phyloP scores from a whole-genome alignment of 1,140 invertebrate genomes.

The Archivesica marissinica region DNA sequence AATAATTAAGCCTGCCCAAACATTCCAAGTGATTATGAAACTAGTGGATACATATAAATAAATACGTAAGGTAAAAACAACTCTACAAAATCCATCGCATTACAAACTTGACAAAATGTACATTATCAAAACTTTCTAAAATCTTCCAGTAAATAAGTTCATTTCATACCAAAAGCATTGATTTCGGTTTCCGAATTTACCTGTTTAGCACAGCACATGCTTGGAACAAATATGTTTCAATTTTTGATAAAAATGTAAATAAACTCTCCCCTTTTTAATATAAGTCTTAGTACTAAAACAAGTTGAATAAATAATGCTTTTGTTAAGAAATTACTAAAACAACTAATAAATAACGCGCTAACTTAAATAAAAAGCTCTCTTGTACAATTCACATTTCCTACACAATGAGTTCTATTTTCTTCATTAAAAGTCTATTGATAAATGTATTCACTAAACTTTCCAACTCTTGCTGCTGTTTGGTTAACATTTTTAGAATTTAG shows the following conservation, averaged over 20 bases:
- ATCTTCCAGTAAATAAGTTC: slow-evolving; percentile 17
- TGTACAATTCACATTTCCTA: slow-evolving; percentile 4
- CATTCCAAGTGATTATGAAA: background rate
- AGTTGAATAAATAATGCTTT: slow-evolving; percentile 13
- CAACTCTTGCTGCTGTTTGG: background rate
- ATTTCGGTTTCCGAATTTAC: background rate
- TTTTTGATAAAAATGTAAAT: background rate
- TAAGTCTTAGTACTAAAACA: background rate
- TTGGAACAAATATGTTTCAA: background rate
- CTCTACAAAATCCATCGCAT: slow-evolving; percentile 23
- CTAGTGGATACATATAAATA: slow-evolving; percentile 45
- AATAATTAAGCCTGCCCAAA: slow-evolving; percentile 12
- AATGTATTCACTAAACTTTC: slow-evolving; percentile 1
- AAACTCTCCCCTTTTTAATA: background rate
- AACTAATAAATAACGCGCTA: slow-evolving; percentile 23
- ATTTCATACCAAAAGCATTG: slow-evolving; percentile 35
- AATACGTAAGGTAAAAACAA: slow-evolving; percentile 10
- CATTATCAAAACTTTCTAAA: slow-evolving; percentile 27
- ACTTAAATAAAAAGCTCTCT: slow-evolving; percentile 32
- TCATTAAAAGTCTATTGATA: background rate
- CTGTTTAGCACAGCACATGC: background rate
- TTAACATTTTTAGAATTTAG: background rate
- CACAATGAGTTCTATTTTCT: background rate
- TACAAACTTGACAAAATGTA: background rate
- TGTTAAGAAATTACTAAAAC: slow-evolving; percentile 34